Evolutionary conservation across 2,888 invertebrate genomes (phyloP), one percentile per base, ranked within the genome.

Genomic region (Cheilosia vulpina): DNA sequence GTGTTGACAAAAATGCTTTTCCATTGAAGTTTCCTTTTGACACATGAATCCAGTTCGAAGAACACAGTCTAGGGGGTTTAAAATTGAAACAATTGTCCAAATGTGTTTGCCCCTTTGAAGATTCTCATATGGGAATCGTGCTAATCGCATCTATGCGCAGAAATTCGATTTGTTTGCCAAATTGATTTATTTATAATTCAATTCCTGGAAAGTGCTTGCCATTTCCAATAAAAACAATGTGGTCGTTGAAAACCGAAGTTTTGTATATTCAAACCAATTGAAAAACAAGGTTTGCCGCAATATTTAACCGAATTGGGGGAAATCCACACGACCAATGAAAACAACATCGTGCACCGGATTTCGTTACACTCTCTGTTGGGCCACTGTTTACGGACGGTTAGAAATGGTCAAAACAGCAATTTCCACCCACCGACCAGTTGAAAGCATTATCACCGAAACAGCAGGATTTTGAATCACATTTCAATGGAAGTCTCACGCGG

Each of bases 381-480:
- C 7, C 13, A n/a, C 1, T 65, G 65, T 65, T 65, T 41, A 38
- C 21, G 9, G 11, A 13, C 34, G 13, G 15, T 50, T 34, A n/a
- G 15, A 63, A 65, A 65, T 6, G 38, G 9, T 52, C 52, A 65
- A 52, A 50, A 38, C 34, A 38, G 11, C 3, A 38, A 38, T 38
- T 34, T 38, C n/a, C 38, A 5, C 21, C 6, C 21, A 17, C 62
- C n/a, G 15, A n/a, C 24, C 9, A 57, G 21, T 57, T 17, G 21
- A 50, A 62, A 72, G 52, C 41, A 72, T 17, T 38, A 52, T 31
- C 38, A 43, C 17, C 38, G 4, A 11, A 62, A 47, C 31, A 27
- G 21, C 62, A 1, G 19, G 19, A 9, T 38, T 47, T 62, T 72
- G 72, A 72, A 15, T 62, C 72, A 73, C 31, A 73, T 73, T 73